Conservation (phyloP, 1,140 invertebrate species). For the Anthonomus grandis region DNA sequence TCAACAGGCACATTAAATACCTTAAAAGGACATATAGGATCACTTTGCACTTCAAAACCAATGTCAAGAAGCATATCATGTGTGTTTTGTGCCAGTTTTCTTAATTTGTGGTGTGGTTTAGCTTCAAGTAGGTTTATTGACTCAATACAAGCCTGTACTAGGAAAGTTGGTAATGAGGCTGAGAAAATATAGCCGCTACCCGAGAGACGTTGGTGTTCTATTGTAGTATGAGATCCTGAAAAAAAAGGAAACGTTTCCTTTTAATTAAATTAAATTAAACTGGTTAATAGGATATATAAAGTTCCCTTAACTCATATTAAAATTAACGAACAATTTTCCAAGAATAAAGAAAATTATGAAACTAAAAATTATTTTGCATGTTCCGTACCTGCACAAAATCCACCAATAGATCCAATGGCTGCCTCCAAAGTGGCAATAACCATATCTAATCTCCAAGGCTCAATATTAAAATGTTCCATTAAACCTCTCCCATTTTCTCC, state of each 20-base stretch:
- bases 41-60: slow-evolving; percentile 32
- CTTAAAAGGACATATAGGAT: slow-evolving; percentile 36
- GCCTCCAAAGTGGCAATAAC: slow-evolving; percentile 41
- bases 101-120: slow-evolving; percentile 30
- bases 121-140: slow-evolving; percentile 30
- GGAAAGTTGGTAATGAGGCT: slow-evolving; percentile 41
- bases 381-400: slow-evolving; percentile 42
- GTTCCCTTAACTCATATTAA: no score
- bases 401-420: slow-evolving; percentile 43
- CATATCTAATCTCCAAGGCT: slow-evolving; percentile 38
- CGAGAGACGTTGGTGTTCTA: slow-evolving; percentile 42
- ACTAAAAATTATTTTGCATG: no score
- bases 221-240: slow-evolving; percentile 32
- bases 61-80: slow-evolving; percentile 27
- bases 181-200: slow-evolving; percentile 43
- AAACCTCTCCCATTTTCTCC: slow-evolving; percentile 39
- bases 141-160: slow-evolving; percentile 38
- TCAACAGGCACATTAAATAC: slow-evolving; percentile 29
- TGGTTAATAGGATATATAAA: no score
- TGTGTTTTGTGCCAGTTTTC: slow-evolving; percentile 22
- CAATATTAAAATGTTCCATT: slow-evolving; percentile 39
- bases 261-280: no score
- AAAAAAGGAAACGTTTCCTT: no score
- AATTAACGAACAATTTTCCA: no score
- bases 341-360: no score